Percentiles rank a stretch among this genome's conserved stretches.
These are phyloP conservation scores for Calidris pygmaea DNA, from an alignment of 2,113 vertebrate species.

Conservation along the genomic window DNA sequence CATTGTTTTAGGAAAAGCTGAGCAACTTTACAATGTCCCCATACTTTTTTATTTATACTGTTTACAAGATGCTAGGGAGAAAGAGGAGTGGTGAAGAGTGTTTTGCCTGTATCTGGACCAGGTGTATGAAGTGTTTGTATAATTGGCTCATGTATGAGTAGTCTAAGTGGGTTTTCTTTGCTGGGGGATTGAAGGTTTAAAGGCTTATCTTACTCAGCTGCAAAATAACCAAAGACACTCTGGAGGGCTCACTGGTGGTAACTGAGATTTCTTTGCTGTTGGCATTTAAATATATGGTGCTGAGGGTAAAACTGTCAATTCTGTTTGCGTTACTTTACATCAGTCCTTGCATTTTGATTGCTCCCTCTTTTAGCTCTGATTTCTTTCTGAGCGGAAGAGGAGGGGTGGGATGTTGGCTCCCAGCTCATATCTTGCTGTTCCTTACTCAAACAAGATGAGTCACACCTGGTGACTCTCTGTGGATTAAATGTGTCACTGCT, in stretches of 20 bases:
- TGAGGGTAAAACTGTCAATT: background rate
- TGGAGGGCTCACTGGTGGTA: background rate
- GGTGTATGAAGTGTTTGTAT: background rate
- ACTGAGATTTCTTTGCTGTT: background rate
- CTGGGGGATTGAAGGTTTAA: background rate
- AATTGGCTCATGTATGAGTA: background rate
- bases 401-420: background rate
- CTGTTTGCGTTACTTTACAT: background rate
- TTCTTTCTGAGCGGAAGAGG: background rate
- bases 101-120: background rate
- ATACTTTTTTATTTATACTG: background rate
- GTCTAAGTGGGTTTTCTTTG: background rate
- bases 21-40: background rate
- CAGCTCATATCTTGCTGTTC: background rate
- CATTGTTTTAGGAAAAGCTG: background rate
- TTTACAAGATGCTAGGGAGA: background rate
- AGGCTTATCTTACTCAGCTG: background rate
- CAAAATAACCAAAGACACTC: background rate
- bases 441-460: background rate
- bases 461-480: background rate
- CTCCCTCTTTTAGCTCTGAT: background rate
- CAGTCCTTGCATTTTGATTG: background rate
- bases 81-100: background rate
- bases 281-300: background rate
- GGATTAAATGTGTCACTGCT: background rate